Conservation (phyloP, 1,140 invertebrate species). For the Micrasema minimum region DNA sequence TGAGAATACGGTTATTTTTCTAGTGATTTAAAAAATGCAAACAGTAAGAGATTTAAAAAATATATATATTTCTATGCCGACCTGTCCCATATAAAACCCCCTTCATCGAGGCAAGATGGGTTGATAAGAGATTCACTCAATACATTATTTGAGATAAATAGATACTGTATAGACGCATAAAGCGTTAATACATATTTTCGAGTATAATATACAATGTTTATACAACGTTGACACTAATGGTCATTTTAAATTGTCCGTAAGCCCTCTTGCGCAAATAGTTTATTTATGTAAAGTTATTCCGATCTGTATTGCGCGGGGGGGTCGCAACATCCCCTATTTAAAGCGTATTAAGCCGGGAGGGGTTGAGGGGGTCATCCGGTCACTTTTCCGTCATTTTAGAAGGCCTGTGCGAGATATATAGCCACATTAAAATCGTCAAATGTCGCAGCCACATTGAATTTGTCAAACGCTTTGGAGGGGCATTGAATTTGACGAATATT, state of each 20-base stretch:
- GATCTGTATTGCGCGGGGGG: constrained; percentile 17
- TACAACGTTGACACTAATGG: constrained; percentile 27
- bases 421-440: constrained; percentile 40
- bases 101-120: no score
- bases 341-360: constrained; percentile 22
- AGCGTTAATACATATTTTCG: no score
- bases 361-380: constrained; percentile 5
- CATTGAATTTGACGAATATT: constrained; percentile 33
- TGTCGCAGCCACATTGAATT: constrained; percentile 26
- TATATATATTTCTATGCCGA: no score
- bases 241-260: constrained; percentile 35
- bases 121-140: no score
- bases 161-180: no score
- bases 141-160: no score
- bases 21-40: no score
- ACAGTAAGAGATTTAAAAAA: no score
- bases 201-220: no score
- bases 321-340: constrained; percentile 27
- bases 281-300: constrained; percentile 44
- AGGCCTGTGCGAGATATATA: constrained; percentile 35
- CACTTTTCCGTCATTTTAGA: constrained; percentile 33
- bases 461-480: constrained; percentile 10
- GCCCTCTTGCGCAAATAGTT: constrained; percentile 36
- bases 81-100: no score
- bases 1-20: no score